Conservation (phyloP, 2,797 vertebrate species). For the Philypnodon macrostomus region DNA sequence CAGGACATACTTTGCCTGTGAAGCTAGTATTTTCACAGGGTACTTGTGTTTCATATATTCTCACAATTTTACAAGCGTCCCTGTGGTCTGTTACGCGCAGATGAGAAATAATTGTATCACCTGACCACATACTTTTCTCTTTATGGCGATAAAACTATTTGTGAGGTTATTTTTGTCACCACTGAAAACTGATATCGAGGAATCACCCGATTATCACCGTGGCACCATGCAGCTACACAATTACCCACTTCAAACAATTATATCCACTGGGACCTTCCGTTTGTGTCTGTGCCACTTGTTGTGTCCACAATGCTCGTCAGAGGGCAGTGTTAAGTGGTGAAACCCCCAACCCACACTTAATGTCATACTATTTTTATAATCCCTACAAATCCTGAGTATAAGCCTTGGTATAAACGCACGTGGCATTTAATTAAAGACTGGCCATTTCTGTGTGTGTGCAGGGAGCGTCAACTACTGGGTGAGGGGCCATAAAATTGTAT, state of each 20-base stretch:
- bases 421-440: conserved; percentile 1
- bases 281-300: conserved; percentile 29
- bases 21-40: no score
- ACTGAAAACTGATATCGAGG: conserved; percentile 31
- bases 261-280: conserved; percentile 24
- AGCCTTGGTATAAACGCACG: background rate
- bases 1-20: no score
- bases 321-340: conserved; percentile 48
- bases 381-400: background rate
- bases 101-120: conserved; percentile 34
- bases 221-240: conserved; percentile 11
- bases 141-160: conserved; percentile 54
- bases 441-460: background rate
- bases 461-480: no score
- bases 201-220: conserved; percentile 4
- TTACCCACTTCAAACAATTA: conserved; percentile 35
- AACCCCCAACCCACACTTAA: background rate
- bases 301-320: conserved; percentile 26
- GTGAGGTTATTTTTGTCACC: conserved; percentile 41
- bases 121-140: conserved; percentile 41
- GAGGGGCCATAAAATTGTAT: no score
- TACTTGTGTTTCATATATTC: no score
- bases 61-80: conserved; percentile 17
- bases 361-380: conserved; percentile 3
- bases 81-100: conserved; percentile 19